Conservation (phyloP, 2,888 invertebrate species). For the Chymomyza fuscimana region DNA sequence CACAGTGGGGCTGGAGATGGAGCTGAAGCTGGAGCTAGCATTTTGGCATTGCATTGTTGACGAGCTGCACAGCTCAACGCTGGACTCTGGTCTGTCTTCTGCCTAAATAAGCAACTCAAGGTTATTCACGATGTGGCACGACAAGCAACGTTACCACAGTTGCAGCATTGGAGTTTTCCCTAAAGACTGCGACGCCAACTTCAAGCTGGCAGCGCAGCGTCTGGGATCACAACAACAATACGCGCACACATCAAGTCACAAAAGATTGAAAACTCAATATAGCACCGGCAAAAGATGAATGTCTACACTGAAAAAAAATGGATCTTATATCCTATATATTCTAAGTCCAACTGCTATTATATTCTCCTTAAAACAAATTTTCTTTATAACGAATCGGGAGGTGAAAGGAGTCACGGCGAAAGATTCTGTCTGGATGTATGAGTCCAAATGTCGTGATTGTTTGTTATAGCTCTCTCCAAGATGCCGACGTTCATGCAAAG, state of each 20-base stretch:
- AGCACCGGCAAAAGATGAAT: slow-evolving; percentile 54
- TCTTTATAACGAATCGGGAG: too few relatives aligned
- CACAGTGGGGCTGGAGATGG: neutral
- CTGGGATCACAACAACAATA: neutral
- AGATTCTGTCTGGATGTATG: too few relatives aligned
- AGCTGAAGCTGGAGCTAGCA: slow-evolving; percentile 43
- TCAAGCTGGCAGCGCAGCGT: slow-evolving; percentile 10
- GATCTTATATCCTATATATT: too few relatives aligned
- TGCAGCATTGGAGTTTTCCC: slow-evolving; percentile 58
- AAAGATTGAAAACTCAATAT: slow-evolving; percentile 77
- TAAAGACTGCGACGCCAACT: slow-evolving; percentile 58
- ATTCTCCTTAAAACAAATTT: too few relatives aligned
- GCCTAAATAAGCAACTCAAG: slow-evolving; percentile 74
- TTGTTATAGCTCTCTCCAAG: too few relatives aligned
- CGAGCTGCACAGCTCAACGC: slow-evolving; percentile 36
- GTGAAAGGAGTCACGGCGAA: too few relatives aligned
- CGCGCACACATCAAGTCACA: slow-evolving; percentile 66
- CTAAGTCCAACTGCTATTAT: too few relatives aligned
- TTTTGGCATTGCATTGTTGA: slow-evolving; percentile 66
- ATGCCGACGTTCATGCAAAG: too few relatives aligned
- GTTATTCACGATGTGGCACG: slow-evolving; percentile 56
- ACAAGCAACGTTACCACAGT: neutral
- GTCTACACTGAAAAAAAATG: slow-evolving; percentile 34
- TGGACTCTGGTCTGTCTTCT: slow-evolving; percentile 30
- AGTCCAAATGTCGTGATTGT: too few relatives aligned